Conservation (phyloP, 2,113 vertebrate genomes). For the Antechinus stuartii region DNA sequence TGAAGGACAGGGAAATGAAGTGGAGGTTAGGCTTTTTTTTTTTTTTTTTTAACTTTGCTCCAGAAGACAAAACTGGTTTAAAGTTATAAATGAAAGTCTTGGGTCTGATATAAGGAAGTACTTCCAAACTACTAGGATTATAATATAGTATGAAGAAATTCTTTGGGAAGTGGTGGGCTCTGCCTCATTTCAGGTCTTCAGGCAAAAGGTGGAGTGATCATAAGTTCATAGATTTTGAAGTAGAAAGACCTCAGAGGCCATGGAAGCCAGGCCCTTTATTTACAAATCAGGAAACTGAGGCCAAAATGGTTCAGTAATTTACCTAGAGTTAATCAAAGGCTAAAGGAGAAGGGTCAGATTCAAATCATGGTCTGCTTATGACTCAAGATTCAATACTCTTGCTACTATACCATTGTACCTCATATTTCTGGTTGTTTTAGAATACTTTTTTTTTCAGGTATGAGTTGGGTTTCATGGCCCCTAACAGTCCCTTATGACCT, state of each 20-base stretch:
- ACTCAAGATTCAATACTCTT: background rate
- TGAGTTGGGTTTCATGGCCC: background rate
- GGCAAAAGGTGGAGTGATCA: background rate
- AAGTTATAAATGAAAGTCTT: background rate
- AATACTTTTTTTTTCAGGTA: background rate
- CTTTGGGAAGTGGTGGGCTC: background rate
- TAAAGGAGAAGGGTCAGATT: background rate
- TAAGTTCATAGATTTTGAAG: background rate
- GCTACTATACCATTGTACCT: background rate
- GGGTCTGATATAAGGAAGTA: background rate
- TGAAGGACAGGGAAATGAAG: background rate
- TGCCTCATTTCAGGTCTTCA: background rate
- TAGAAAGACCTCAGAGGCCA: background rate
- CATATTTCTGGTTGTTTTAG: background rate
- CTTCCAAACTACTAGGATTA: background rate
- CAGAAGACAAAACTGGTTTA: background rate
- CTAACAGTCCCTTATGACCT: background rate
- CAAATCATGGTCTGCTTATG: background rate
- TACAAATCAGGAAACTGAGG: background rate
- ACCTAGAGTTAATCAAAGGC: background rate
- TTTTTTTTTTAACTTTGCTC: background rate
- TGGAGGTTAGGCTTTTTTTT: background rate
- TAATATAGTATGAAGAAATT: background rate
- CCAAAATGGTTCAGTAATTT: background rate
- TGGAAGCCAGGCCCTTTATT: background rate